These are phyloP conservation scores for Drosophila sproati DNA, from an alignment of 1,140 invertebrate genomes.

Conservation along the genomic window DNA sequence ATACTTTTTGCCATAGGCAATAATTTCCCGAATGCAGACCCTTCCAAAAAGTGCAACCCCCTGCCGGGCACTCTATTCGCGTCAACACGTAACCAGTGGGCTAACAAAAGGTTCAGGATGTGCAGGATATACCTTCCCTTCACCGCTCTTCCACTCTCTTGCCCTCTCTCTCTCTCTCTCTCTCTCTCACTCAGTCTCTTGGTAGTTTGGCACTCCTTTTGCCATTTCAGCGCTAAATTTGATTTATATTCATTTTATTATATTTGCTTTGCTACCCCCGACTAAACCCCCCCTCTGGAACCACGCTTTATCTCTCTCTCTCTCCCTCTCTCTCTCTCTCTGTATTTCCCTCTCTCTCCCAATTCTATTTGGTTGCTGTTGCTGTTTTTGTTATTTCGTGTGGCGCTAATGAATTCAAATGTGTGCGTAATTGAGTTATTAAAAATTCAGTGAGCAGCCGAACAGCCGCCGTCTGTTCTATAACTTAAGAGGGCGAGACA, in stretches of 20 bases:
- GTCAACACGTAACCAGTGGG: slow-evolving; percentile 30
- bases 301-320: too few species aligned
- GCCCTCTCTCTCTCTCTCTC: neutral
- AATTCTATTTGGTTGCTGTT: slow-evolving; percentile 30
- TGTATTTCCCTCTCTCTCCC: neutral
- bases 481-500: neutral
- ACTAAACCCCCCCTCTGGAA: slow-evolving; percentile 12
- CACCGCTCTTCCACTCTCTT: too few species aligned
- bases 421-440: slow-evolving; percentile 83
- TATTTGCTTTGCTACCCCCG: slow-evolving; percentile 59
- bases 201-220: slow-evolving; percentile 46
- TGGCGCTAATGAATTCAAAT: slow-evolving; percentile 81
- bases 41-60: slow-evolving; percentile 50
- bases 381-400: slow-evolving; percentile 48
- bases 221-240: slow-evolving; percentile 78
- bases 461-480: slow-evolving; percentile 31
- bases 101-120: slow-evolving; percentile 31
- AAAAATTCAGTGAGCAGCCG: slow-evolving; percentile 71
- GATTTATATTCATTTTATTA: slow-evolving; percentile 82
- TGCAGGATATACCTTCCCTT: neutral
- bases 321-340: neutral
- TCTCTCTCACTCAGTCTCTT: slow-evolving; percentile 2
- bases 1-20: slow-evolving; percentile 58
- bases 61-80: slow-evolving; percentile 48
- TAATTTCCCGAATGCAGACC: slow-evolving; percentile 56